Evolutionary conservation across 2,797 vertebrate species (phyloP), one percentile per base, ranked within the genome.

Genomic region (Poeciliopsis infans): DNA sequence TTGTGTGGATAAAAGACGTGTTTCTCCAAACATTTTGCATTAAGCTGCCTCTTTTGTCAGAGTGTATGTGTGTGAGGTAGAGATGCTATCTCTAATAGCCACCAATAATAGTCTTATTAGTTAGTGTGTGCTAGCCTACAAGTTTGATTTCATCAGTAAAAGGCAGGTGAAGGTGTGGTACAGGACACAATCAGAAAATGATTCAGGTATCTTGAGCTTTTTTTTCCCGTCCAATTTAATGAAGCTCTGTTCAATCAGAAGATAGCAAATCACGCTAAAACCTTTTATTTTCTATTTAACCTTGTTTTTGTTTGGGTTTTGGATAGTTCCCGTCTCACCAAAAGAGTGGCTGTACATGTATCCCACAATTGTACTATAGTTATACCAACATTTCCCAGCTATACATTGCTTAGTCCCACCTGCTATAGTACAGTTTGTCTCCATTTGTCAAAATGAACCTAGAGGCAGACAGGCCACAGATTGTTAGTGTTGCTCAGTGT

Each of bases 91-190:
- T 83, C 28, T 78, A 87, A 82, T 81, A 87, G 81, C 85, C 80
- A 88, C 86, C 81, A 84, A 88, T 89, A 91, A 91, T 91, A 33
- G 79, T 79, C 77, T 83, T 86, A 86, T 88, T 91, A 87, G 43
- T 74, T 53, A 41, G 79, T 15, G 57, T 77, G 74, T 78, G 68
- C 72, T 51, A n/a, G 51, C 7, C 59, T n/a, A 68, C 70, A 82
- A 59, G 64, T 85, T 90, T 76, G 74, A 92, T 91, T 91, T 88
- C 76, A 86, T 86, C 84, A 89, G 92, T 92, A 90, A 82, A 82
- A 86, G 45, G 73, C 76, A 78, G 51, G 80, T 66, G 46, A 75
- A 64, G 76, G 28, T 80, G 57, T 80, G 46, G 72, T 85, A 76
- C 64, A 79, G 59, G 77, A 86, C 76, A 82, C 83, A 90, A 88